These are phyloP conservation scores for Callopanchax toddi DNA, from an alignment of 2,113 vertebrate genomes.

Conservation along the genomic window DNA sequence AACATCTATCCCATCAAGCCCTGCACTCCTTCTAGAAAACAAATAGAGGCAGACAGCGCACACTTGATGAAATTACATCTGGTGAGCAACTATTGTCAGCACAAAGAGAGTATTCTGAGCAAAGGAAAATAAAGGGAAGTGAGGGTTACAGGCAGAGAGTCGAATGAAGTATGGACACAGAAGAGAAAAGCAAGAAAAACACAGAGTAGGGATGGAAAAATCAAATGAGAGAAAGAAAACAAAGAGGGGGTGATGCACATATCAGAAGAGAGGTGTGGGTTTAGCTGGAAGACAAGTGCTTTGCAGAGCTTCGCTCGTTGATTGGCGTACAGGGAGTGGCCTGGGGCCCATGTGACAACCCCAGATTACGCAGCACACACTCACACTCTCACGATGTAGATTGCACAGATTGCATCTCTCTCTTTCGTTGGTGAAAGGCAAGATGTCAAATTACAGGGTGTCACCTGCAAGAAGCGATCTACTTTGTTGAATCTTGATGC, in stretches of 20 bases:
- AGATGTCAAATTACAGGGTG: constrained; percentile 98
- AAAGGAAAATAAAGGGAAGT: constrained; percentile 13
- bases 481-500: constrained; percentile 96
- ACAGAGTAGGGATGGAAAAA: constrained; percentile 23
- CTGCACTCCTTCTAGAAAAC: constrained; percentile 16
- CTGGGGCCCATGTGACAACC: constrained; percentile 89
- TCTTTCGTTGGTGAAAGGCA: constrained; percentile 72
- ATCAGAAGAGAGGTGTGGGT: constrained; percentile 95
- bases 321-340: constrained; percentile 98
- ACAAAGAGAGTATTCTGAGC: constrained; percentile 16
- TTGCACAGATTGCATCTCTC: constrained; percentile 91
- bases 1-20: constrained; percentile 24
- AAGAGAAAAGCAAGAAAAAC: constrained; percentile 22
- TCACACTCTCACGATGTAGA: constrained; percentile 61
- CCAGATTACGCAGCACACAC: constrained; percentile 90
- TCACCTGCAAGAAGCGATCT: constrained; percentile 92
- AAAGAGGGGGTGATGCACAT: constrained; percentile 95
- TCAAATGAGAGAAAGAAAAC: constrained; percentile 64
- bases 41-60: constrained; percentile 1
- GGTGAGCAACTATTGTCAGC: constrained; percentile 10
- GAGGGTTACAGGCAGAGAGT: constrained; percentile 17
- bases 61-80: constrained; percentile 48
- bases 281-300: constrained; percentile 94
- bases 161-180: constrained; percentile 17
- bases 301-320: constrained; percentile 91